Percentiles rank a stretch among this genome's conserved stretches.
Evolutionary conservation across 2,113 vertebrate genomes (phyloP).

Genomic region (Oncorhynchus nerka): DNA sequence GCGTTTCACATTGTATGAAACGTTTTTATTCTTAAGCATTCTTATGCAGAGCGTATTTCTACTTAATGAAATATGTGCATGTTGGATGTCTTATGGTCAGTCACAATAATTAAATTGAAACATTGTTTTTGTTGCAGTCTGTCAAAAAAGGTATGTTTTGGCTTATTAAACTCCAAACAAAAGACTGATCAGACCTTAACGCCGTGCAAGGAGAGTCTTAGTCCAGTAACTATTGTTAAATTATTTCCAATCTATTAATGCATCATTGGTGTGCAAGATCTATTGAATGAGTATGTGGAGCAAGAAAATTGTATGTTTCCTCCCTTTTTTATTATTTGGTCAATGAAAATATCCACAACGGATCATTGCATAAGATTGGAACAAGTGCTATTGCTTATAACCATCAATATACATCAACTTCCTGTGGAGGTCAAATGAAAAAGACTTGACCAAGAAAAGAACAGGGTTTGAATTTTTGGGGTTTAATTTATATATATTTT

Average conservation of each 20-base stretch:
- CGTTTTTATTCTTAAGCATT: slow-evolving; percentile 67
- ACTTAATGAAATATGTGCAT: slow-evolving; percentile 67
- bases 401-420: slow-evolving; percentile 30
- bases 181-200: slow-evolving; percentile 52
- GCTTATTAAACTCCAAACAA: slow-evolving; percentile 21
- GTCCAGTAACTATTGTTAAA: slow-evolving; percentile 24
- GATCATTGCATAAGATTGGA: slow-evolving; percentile 24
- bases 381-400: neutral
- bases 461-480: slow-evolving; percentile 28
- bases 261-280: neutral
- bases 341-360: slow-evolving; percentile 48
- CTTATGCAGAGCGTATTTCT: slow-evolving; percentile 69
- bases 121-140: slow-evolving; percentile 9
- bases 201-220: slow-evolving; percentile 53
- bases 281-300: slow-evolving; percentile 37
- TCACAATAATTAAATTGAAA: slow-evolving; percentile 50
- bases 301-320: slow-evolving; percentile 1
- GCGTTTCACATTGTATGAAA: slow-evolving; percentile 71
- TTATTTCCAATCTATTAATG: slow-evolving; percentile 9
- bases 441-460: slow-evolving; percentile 23
- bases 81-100: slow-evolving; percentile 73
- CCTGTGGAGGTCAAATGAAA: slow-evolving; percentile 57
- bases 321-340: neutral
- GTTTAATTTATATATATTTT: slow-evolving; percentile 17
- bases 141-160: slow-evolving; percentile 53